Evolutionary conservation across 2,113 vertebrate genomes (phyloP).

Genomic region (Todiramphus saurophagus): DNA sequence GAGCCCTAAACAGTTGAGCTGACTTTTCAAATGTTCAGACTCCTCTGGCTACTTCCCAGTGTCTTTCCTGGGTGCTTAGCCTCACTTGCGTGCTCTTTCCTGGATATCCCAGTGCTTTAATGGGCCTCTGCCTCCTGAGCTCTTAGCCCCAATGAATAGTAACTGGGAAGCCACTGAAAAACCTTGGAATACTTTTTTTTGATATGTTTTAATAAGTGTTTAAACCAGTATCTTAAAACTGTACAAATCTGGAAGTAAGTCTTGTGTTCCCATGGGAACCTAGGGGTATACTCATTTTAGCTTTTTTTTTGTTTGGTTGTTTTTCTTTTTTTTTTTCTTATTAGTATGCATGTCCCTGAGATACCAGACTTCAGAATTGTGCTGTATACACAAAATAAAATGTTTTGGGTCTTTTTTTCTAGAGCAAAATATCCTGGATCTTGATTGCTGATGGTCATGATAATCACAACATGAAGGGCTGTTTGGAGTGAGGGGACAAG

Average conservation of each 20-base stretch:
- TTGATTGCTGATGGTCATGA: not conserved
- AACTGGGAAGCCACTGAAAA: not conserved
- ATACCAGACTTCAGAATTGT: not conserved
- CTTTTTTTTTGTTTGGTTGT: not conserved
- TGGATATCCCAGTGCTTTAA: not conserved
- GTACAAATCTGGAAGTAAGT: not conserved
- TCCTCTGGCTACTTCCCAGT: not conserved
- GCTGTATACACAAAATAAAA: not conserved
- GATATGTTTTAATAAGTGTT: not conserved
- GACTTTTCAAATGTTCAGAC: not conserved
- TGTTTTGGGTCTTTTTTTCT: not conserved
- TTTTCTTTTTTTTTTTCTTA: not conserved
- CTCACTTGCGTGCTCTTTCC: not conserved
- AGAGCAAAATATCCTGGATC: not conserved
- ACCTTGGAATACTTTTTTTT: not conserved
- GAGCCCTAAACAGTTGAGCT: not conserved
- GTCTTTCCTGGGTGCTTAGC: not conserved
- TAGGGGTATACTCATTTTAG: not conserved
- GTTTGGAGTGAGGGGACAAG: not conserved
- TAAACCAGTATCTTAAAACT: not conserved
- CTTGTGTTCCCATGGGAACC: conserved; percentile 15
- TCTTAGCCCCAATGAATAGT: not conserved
- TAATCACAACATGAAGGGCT: not conserved
- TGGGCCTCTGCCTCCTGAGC: not conserved
- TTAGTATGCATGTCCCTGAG: not conserved